phyloP scores from a whole-genome alignment of 2,888 invertebrate species.

The Ophion slaviceki region DNA sequence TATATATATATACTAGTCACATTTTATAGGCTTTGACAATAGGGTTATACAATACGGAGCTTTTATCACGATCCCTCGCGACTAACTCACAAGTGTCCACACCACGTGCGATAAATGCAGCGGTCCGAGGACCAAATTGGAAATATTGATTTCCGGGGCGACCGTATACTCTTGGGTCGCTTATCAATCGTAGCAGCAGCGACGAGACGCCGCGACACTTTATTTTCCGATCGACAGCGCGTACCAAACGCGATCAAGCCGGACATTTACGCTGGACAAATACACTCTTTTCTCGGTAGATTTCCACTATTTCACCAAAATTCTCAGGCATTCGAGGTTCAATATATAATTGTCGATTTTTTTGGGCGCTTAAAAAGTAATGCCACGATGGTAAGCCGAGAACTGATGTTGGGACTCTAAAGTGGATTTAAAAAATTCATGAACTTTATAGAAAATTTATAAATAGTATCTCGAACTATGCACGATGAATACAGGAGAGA shows the following conservation, averaged over 20 bases:
- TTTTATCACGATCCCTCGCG: slow-evolving; percentile 3
- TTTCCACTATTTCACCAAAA: neutral
- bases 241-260: neutral
- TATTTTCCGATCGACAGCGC: neutral
- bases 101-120: slow-evolving; percentile 19
- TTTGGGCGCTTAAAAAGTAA: too few relatives aligned
- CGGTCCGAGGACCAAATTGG: slow-evolving; percentile 21
- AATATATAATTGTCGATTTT: too few relatives aligned
- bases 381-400: too few relatives aligned
- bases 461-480: too few relatives aligned
- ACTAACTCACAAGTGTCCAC: slow-evolving; percentile 15
- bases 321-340: neutral
- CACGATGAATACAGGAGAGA: too few relatives aligned
- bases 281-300: neutral
- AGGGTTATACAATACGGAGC: neutral
- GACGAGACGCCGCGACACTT: neutral
- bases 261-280: neutral
- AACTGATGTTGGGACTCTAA: too few relatives aligned
- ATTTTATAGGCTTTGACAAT: neutral
- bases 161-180: slow-evolving; percentile 1
- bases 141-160: slow-evolving; percentile 44
- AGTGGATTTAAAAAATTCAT: too few relatives aligned
- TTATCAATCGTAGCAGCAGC: slow-evolving; percentile 18
- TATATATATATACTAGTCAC: neutral
- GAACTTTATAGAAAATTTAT: too few relatives aligned